Percentiles rank a stretch among this genome's conserved stretches.
phyloP scores from a whole-genome alignment of 1,140 invertebrate species.

The Mylabris phalerata region DNA sequence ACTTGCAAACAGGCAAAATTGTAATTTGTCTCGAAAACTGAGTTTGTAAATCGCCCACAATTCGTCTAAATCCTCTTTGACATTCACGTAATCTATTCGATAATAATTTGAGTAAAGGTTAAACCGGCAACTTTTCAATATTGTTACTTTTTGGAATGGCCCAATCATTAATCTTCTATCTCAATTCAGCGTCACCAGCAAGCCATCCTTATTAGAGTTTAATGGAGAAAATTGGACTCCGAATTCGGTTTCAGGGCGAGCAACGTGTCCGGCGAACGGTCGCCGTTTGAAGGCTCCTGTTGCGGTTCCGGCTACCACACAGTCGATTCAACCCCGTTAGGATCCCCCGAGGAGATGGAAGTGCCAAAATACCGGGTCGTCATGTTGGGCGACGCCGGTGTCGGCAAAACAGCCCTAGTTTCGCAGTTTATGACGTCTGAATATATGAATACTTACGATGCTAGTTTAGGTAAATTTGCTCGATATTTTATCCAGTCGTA shows the following conservation, averaged over 20 bases:
- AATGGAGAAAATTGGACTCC: no score
- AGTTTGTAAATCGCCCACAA: no score
- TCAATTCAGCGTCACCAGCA: no score
- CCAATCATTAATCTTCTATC: no score
- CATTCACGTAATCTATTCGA: no score
- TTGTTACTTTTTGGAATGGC: no score
- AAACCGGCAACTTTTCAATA: no score
- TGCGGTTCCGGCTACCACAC: slow-evolving; percentile 67
- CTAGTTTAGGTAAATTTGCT: slow-evolving; percentile 65
- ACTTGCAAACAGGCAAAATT: no score
- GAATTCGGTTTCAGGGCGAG: slow-evolving; percentile 48
- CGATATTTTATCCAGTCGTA: background rate
- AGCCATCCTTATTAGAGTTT: no score
- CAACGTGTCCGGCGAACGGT: slow-evolving; percentile 71
- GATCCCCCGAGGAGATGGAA: slow-evolving; percentile 50
- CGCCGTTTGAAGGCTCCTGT: slow-evolving; percentile 76
- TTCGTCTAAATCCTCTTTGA: no score
- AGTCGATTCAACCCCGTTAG: slow-evolving; percentile 51
- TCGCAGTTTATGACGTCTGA: slow-evolving; percentile 92
- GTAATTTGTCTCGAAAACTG: no score
- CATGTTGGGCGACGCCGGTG: slow-evolving; percentile 70
- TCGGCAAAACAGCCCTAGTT: slow-evolving; percentile 82
- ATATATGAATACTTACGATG: slow-evolving; percentile 88
- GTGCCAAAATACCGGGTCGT: slow-evolving; percentile 71
- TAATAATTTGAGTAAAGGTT: no score